Percentiles rank a stretch among this genome's conserved stretches.
Evolutionary conservation across 2,113 vertebrate genomes (phyloP).

Genomic region (Campylomormyrus numenius): DNA sequence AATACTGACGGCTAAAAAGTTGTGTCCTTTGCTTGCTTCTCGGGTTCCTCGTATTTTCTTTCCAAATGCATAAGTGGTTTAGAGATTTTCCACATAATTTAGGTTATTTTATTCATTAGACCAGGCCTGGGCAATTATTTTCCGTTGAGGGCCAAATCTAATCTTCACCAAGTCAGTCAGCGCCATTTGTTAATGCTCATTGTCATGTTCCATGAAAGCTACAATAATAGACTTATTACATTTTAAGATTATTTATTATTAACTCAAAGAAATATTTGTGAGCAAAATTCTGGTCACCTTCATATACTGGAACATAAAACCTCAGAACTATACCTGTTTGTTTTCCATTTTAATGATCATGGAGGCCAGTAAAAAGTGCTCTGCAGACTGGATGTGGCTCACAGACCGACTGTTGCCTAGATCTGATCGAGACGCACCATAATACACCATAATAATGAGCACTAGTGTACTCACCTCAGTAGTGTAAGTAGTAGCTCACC

Average conservation of each 20-base stretch:
- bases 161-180: neutral
- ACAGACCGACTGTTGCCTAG: neutral
- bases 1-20: neutral
- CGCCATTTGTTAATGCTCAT: neutral
- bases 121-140: neutral
- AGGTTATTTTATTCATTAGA: neutral
- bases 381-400: neutral
- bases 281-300: neutral
- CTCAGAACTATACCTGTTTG: neutral
- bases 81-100: neutral
- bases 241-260: neutral
- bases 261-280: neutral
- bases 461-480: neutral
- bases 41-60: neutral
- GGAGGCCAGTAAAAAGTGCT: neutral
- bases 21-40: neutral
- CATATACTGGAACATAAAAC: neutral
- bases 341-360: neutral
- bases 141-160: neutral
- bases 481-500: neutral
- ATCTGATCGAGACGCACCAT: neutral
- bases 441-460: neutral
- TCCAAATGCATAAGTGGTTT: neutral
- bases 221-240: neutral
- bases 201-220: neutral